A percentile compares a stretch with the other conserved stretches of the same genome.
Conservation (phyloP, 2,888 invertebrate genomes). For the Pristionchus mayeri region DNA sequence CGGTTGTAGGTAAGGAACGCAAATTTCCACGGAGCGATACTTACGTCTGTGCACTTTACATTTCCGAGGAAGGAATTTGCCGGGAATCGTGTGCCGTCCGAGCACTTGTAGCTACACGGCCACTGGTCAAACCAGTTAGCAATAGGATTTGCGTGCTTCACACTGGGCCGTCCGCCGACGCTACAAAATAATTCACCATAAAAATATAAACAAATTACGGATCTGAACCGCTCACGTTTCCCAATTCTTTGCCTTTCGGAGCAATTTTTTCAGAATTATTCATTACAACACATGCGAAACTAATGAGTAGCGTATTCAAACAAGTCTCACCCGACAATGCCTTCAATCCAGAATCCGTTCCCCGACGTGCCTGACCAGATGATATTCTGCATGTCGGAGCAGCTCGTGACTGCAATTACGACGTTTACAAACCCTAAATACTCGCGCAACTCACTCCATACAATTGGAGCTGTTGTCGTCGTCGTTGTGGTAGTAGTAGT, state of each 20-base stretch:
- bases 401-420: background rate
- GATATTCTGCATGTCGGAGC: background rate
- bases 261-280: too few species aligned
- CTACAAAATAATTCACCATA: too few species aligned
- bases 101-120: conserved; percentile 16
- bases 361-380: background rate
- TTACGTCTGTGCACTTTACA: conserved; percentile 12
- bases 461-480: background rate
- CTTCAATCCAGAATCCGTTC: too few species aligned
- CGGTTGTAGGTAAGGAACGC: too few species aligned
- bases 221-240: too few species aligned
- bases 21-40: too few species aligned
- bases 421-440: too few species aligned
- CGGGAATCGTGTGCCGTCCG: background rate
- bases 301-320: too few species aligned
- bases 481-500: background rate
- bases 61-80: background rate
- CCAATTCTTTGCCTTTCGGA: too few species aligned
- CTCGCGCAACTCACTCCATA: background rate
- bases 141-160: background rate
- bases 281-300: too few species aligned
- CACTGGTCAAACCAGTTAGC: conserved; percentile 15
- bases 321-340: too few species aligned
- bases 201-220: too few species aligned
- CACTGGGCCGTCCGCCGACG: background rate